Conservation (phyloP, 2,797 vertebrate genomes). For the Sciurus carolinensis region DNA sequence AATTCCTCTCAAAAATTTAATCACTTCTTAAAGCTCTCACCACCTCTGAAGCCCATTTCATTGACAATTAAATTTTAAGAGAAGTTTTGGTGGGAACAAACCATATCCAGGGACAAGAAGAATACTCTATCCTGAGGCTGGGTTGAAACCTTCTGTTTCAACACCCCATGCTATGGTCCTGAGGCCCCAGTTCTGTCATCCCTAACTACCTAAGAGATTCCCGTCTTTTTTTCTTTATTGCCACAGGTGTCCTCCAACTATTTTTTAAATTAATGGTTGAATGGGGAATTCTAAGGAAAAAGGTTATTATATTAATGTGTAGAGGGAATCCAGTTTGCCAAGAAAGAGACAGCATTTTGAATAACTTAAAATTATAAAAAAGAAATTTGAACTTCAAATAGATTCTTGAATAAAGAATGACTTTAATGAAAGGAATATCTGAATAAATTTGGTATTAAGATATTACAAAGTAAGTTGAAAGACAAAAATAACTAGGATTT, state of each 20-base stretch:
- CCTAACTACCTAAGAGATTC: no score
- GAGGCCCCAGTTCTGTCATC: neutral
- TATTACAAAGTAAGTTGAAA: neutral
- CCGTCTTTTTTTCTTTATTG: neutral
- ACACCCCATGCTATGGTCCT: neutral
- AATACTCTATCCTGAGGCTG: neutral
- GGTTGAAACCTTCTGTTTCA: neutral
- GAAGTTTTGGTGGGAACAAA: neutral
- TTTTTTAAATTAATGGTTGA: neutral
- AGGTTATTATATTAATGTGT: neutral
- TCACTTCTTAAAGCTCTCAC: no score
- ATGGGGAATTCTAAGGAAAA: neutral
- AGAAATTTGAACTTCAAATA: conserved; percentile 46
- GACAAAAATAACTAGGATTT: neutral
- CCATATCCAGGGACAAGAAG: neutral
- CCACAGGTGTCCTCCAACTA: neutral
- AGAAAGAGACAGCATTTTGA: conserved; percentile 10
- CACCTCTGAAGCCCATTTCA: neutral
- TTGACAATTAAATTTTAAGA: neutral
- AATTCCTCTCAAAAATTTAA: no score
- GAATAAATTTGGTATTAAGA: neutral
- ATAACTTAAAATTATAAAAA: conserved; percentile 33
- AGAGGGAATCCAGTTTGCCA: neutral
- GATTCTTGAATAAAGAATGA: neutral
- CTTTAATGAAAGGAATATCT: neutral